Conservation (phyloP, 2,888 invertebrate genomes). For the Oscheius myriophilus region DNA sequence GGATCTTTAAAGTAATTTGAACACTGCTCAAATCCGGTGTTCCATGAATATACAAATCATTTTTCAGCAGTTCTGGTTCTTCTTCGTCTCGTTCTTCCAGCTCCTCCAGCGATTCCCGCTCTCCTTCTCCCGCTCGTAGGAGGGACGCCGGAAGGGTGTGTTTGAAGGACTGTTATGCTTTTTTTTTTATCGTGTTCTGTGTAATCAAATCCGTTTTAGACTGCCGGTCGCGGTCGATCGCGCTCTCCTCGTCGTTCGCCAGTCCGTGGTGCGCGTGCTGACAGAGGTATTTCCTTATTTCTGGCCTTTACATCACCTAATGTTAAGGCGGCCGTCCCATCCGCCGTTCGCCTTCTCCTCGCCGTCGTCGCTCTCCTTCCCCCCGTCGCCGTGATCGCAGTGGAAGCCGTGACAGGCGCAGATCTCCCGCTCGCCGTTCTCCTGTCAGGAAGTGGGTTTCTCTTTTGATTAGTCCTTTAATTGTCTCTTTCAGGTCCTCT, state of each 20-base stretch:
- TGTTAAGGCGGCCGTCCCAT: slow-evolving; percentile 5
- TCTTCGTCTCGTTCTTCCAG: slow-evolving; percentile 40
- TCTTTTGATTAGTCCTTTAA: slow-evolving; percentile 8
- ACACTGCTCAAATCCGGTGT: too few relatives aligned
- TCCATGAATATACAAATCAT: too few relatives aligned
- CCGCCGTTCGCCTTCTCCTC: slow-evolving; percentile 47
- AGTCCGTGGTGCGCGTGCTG: slow-evolving; percentile 46
- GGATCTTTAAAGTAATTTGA: too few relatives aligned
- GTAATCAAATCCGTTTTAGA: slow-evolving; percentile 12
- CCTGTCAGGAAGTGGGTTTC: slow-evolving; percentile 18
- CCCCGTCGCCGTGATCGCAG: slow-evolving; percentile 41
- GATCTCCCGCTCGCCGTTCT: slow-evolving; percentile 31
- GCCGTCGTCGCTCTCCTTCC: slow-evolving; percentile 49
- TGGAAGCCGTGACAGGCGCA: slow-evolving; percentile 41
- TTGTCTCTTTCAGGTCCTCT: slow-evolving; percentile 22
- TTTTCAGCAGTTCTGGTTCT: slow-evolving; percentile 13
- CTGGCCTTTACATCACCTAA: neutral
- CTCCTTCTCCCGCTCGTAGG: slow-evolving; percentile 36
- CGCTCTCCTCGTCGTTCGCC: slow-evolving; percentile 50
- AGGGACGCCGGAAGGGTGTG: slow-evolving; percentile 25
- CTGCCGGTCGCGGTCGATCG: slow-evolving; percentile 30
- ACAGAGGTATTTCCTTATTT: slow-evolving; percentile 23
- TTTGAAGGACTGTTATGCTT: too few relatives aligned
- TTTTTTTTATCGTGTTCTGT: neutral
- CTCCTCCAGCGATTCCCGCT: slow-evolving; percentile 42